Percentiles rank a stretch among this genome's conserved stretches.
Conservation (phyloP, 2,797 vertebrate species). For the Mus caroli region DNA sequence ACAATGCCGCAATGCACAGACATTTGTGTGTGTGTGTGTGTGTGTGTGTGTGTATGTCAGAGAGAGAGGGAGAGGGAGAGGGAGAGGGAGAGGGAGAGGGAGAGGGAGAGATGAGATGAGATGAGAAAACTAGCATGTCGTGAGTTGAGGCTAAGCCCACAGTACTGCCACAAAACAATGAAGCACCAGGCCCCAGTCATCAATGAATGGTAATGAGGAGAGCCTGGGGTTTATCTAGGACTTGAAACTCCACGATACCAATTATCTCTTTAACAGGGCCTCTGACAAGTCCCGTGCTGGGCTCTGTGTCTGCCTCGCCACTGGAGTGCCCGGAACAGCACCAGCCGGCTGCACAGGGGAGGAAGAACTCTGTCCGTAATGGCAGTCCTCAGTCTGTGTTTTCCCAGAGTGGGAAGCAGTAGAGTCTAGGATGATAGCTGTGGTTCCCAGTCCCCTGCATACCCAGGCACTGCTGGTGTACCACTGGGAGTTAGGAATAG, state of each 20-base stretch:
- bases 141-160: background rate
- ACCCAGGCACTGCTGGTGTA: background rate
- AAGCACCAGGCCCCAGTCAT: background rate
- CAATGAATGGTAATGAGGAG: background rate
- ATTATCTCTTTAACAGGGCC: background rate
- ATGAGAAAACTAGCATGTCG: background rate
- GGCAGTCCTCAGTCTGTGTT: background rate
- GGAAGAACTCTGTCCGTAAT: background rate
- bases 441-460: background rate
- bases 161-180: rapidly evolving
- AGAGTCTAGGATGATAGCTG: background rate
- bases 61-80: no score
- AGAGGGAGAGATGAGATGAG: background rate
- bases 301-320: background rate
- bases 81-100: no score
- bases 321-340: background rate
- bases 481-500: background rate
- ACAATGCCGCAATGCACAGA: background rate
- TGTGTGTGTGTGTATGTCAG: background rate
- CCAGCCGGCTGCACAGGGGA: background rate
- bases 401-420: background rate
- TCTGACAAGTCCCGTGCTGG: rapidly evolving
- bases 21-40: no score
- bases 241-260: background rate
- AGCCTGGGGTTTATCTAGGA: background rate